Conservation (phyloP, 2,888 invertebrate species). For the Cephonodes hylas region DNA sequence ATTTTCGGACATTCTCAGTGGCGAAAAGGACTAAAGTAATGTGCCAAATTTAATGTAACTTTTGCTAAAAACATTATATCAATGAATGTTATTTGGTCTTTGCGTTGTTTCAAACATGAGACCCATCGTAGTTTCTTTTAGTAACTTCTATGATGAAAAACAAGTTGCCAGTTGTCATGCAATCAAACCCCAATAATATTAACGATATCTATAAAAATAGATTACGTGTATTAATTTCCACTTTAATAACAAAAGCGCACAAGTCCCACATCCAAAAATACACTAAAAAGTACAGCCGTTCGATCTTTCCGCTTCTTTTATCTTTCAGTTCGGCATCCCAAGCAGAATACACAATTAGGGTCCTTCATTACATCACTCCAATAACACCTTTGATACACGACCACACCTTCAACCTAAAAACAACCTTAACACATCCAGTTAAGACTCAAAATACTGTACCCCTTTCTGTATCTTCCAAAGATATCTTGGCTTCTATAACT, state of each 20-base stretch:
- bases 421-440: constrained; percentile 20
- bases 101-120: background rate
- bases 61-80: too few relatives aligned
- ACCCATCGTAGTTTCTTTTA: background rate
- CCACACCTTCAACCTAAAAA: constrained; percentile 20
- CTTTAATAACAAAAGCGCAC: constrained; percentile 4
- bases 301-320: constrained; percentile 57
- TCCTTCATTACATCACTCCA: constrained; percentile 78
- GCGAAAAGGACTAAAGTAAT: too few relatives aligned
- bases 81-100: too few relatives aligned
- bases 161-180: background rate
- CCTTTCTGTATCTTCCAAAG: constrained; percentile 39
- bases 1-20: too few relatives aligned
- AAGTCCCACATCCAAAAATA: constrained; percentile 24
- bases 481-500: constrained; percentile 41
- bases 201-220: background rate
- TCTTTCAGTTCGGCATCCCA: constrained; percentile 60
- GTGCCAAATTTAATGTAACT: too few relatives aligned
- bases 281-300: constrained; percentile 43
- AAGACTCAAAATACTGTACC: constrained; percentile 27
- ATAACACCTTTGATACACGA: constrained; percentile 70
- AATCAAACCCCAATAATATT: background rate
- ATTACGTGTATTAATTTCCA: background rate
- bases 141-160: too few relatives aligned
- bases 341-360: constrained; percentile 77